Percentiles rank a stretch among this genome's conserved stretches.
phyloP scores from a whole-genome alignment of 2,113 vertebrate species.

The Bos taurus region ARS-UCD2.0 NC_037329.1:42013501-42014000 shows the following conservation, averaged over 20 bases:
- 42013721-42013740: background rate
- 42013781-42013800: fast-evolving
- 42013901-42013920: fast-evolving
- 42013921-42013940: background rate
- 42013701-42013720: background rate
- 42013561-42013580: background rate
- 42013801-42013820: background rate
- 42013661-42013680: background rate
- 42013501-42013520: background rate
- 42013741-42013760: background rate
- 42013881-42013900: background rate
- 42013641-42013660: background rate
- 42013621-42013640: background rate
- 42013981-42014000: background rate
- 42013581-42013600: background rate
- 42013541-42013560: background rate
- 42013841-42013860: background rate
- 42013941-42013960: background rate
- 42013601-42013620: background rate
- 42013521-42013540: background rate
- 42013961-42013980: background rate
- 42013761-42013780: background rate
- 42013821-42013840: background rate
- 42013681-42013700: background rate
- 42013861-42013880: background rate